These are phyloP conservation scores for Axis porcinus DNA, from an alignment of 2,113 vertebrate genomes.

Conservation along the genomic window DNA sequence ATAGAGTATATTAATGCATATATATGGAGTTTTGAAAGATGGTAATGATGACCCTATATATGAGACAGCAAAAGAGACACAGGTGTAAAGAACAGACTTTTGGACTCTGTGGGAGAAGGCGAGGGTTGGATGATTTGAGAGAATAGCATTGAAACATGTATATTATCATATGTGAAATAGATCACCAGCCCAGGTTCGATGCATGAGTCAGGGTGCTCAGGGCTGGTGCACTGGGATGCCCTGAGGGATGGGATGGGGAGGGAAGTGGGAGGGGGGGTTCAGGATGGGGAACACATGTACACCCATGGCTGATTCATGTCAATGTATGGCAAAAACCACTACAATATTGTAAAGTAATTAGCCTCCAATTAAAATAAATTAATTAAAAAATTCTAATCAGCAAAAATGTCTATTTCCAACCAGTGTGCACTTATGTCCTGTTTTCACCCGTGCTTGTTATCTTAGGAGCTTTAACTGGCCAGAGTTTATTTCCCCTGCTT, in stretches of 20 bases:
- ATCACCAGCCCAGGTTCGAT: not conserved
- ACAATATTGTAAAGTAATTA: not conserved
- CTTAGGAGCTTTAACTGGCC: not conserved
- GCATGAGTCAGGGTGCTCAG: not conserved
- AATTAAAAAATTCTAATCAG: not conserved
- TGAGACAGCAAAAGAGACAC: not conserved
- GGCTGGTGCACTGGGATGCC: not conserved
- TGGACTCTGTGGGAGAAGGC: not conserved
- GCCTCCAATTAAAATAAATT: not conserved
- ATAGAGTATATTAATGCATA: not conserved
- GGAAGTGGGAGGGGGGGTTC: rapidly evolving
- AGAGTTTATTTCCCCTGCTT: not conserved
- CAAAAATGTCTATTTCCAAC: not conserved
- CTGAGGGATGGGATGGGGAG: not conserved
- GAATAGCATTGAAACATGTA: not conserved
- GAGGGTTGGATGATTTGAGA: not conserved
- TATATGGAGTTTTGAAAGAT: not conserved
- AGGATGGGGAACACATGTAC: not conserved
- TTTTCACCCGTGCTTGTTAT: not conserved
- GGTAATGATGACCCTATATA: not conserved
- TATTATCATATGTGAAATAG: not conserved
- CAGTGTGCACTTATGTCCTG: not conserved
- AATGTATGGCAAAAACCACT: not conserved
- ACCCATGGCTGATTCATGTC: not conserved
- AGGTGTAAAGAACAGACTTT: not conserved